phyloP scores from a whole-genome alignment of 2,888 invertebrate species.

The Leptinotarsa rubiginosa region DNA sequence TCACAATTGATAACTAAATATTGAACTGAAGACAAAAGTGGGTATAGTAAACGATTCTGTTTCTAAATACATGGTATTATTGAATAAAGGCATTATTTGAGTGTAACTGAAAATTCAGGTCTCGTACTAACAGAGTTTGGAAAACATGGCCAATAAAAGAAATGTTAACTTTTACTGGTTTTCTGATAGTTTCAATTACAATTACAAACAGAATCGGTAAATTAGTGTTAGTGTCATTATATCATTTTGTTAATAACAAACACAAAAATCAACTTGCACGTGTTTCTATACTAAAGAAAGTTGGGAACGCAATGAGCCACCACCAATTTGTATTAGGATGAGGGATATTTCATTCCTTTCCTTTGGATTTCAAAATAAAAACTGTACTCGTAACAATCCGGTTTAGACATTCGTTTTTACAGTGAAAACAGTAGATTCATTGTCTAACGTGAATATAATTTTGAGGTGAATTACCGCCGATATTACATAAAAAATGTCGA shows the following conservation, averaged over 20 bases:
- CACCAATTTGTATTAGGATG: conserved; percentile 29
- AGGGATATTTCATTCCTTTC: too few relatives aligned
- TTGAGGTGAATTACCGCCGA: neutral
- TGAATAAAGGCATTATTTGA: neutral
- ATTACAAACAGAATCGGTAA: neutral
- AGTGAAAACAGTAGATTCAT: neutral
- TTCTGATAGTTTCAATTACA: neutral
- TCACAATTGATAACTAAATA: neutral
- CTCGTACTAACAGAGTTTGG: too few relatives aligned
- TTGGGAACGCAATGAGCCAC: conserved; percentile 45
- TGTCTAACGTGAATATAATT: neutral
- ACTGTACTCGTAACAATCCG: neutral
- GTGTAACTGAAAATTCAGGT: neutral
- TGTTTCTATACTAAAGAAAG: conserved; percentile 22
- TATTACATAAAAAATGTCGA: neutral
- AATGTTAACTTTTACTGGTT: too few relatives aligned
- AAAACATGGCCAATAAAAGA: neutral
- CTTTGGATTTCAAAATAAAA: conserved; percentile 1
- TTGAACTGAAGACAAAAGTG: neutral
- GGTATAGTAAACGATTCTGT: neutral
- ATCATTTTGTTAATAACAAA: neutral
- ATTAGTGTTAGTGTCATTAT: neutral
- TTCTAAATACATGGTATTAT: neutral
- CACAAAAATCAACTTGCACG: conserved; percentile 14
- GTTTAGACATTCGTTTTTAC: neutral